Percentiles rank a stretch among this genome's conserved stretches.
These are phyloP conservation scores for Pachyramphus minor DNA, from an alignment of 2,113 vertebrate genomes.

Conservation along the genomic window DNA sequence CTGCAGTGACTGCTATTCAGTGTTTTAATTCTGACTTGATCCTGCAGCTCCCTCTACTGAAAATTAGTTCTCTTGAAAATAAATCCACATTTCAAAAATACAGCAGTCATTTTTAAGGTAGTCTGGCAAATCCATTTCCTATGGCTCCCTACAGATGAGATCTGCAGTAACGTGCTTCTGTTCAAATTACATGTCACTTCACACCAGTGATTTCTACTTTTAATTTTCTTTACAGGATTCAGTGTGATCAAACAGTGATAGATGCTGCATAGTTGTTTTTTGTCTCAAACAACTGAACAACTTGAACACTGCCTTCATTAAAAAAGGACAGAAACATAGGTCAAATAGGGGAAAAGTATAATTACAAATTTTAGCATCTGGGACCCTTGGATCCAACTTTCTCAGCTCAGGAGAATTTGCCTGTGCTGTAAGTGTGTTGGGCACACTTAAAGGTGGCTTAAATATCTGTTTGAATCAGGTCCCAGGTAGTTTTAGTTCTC, in stretches of 20 bases:
- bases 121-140: background rate
- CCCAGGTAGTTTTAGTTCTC: background rate
- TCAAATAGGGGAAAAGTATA: background rate
- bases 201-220: background rate
- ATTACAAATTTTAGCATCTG: background rate
- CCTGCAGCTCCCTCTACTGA: slow-evolving; percentile 67
- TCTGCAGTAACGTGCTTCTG: background rate
- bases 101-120: slow-evolving; percentile 26
- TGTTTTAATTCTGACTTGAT: background rate
- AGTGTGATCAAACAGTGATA: background rate
- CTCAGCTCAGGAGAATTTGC: background rate
- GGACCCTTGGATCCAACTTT: background rate
- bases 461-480: background rate
- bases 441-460: background rate
- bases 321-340: background rate
- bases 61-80: slow-evolving; percentile 11
- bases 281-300: background rate
- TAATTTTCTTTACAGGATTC: background rate
- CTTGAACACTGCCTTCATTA: background rate
- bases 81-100: background rate
- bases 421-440: background rate
- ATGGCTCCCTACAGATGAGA: background rate
- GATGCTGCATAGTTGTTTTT: background rate
- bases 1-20: background rate
- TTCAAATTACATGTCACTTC: background rate